Conservation (phyloP, 2,113 vertebrate genomes). For the Capreolus pygargus region DNA sequence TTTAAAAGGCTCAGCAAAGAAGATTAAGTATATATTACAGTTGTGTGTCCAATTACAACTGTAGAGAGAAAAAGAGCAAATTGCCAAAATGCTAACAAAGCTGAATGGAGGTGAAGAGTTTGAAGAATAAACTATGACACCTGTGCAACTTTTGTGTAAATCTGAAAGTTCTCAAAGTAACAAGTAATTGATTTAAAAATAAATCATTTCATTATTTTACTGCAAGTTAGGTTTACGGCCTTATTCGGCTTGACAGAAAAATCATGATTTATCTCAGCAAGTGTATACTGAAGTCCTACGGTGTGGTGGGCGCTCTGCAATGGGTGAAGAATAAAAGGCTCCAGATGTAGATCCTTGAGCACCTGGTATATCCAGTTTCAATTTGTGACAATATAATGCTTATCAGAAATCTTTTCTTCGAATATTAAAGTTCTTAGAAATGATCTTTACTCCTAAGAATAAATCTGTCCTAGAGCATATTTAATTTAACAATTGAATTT, state of each 20-base stretch:
- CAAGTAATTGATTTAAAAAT: background rate
- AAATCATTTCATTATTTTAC: slow-evolving; percentile 2
- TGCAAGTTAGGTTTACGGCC: background rate
- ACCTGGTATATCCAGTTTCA: background rate
- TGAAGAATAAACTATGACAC: background rate
- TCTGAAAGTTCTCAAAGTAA: background rate
- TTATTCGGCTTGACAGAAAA: slow-evolving; percentile 3
- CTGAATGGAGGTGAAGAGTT: background rate
- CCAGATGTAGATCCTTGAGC: background rate
- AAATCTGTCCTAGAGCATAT: background rate
- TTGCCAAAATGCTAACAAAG: background rate
- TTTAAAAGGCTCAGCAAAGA: background rate
- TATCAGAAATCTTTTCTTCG: background rate
- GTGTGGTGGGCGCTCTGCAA: background rate
- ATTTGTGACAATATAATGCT: background rate
- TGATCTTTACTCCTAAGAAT: background rate
- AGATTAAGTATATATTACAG: background rate
- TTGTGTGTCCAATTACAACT: background rate
- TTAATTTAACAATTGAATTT: background rate
- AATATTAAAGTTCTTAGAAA: background rate
- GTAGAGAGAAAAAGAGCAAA: background rate
- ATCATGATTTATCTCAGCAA: background rate
- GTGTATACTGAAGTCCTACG: background rate
- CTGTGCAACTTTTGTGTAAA: background rate
- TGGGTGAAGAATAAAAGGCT: background rate